Conservation (phyloP, 2,888 invertebrate species). For the Melipona beecheii region DNA sequence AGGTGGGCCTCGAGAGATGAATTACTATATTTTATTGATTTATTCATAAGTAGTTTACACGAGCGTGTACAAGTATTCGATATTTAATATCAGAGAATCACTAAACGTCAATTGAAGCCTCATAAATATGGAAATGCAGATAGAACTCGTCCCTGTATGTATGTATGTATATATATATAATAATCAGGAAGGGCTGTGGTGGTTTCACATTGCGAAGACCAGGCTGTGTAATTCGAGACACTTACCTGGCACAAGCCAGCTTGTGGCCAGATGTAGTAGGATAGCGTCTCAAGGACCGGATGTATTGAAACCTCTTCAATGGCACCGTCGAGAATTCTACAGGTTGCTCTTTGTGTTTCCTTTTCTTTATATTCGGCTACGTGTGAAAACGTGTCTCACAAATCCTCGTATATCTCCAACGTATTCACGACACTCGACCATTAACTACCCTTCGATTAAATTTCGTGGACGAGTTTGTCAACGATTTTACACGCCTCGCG, state of each 20-base stretch:
- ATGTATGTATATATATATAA: no score
- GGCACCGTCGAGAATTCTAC: constrained; percentile 19
- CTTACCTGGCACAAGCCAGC: constrained; percentile 39
- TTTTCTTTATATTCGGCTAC: neutral
- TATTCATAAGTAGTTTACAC: no score
- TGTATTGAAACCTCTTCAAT: constrained; percentile 54
- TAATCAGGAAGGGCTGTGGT: neutral
- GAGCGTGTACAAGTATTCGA: no score
- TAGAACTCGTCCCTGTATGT: neutral
- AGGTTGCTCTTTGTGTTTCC: constrained; percentile 22
- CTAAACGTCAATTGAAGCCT: neutral
- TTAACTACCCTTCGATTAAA: neutral
- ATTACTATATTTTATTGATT: no score
- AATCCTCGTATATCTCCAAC: neutral
- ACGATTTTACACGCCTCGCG: neutral
- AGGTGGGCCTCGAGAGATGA: no score
- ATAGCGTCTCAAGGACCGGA: constrained; percentile 41
- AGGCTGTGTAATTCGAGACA: constrained; percentile 53
- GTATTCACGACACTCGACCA: neutral
- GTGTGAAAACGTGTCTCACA: neutral
- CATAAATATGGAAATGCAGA: constrained; percentile 9
- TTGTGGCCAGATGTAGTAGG: constrained; percentile 36
- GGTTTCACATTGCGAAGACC: constrained; percentile 8
- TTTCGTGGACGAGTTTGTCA: neutral
- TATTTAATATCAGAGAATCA: neutral